Percentiles rank a stretch among this genome's conserved stretches.
These are phyloP conservation scores for Paratrypauchen microcephalus DNA, from an alignment of 2,797 vertebrate species.

Conservation along the genomic window DNA sequence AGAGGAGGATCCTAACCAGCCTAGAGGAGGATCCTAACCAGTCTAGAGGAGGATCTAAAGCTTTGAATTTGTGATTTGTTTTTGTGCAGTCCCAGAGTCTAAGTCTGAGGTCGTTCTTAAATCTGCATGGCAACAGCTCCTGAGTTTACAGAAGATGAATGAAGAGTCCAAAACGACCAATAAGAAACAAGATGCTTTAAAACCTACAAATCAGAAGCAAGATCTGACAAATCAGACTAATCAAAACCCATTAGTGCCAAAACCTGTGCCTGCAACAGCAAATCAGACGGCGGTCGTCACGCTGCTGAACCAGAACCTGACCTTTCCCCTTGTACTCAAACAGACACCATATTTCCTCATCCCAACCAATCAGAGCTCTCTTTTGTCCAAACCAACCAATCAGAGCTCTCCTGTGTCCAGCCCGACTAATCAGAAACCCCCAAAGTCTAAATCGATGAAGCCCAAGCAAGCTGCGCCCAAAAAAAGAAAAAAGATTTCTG, in stretches of 20 bases:
- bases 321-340: neutral
- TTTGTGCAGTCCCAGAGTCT: neutral
- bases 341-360: neutral
- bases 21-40: too few relatives aligned
- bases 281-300: neutral
- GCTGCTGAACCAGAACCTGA: neutral
- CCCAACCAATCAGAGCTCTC: neutral
- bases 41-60: neutral
- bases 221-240: neutral
- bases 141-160: neutral
- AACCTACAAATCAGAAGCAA: neutral
- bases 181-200: neutral
- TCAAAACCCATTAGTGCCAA: neutral
- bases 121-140: slow-evolving; percentile 3
- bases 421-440: slow-evolving; percentile 17
- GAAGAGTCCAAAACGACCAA: neutral
- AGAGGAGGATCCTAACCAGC: too few relatives aligned
- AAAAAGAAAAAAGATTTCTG: slow-evolving; percentile 3
- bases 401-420: slow-evolving; percentile 14
- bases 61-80: neutral
- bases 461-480: slow-evolving; percentile 50
- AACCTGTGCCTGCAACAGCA: neutral
- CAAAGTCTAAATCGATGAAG: neutral
- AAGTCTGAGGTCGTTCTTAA: neutral
- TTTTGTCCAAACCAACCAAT: neutral